Percentiles rank a stretch among this genome's conserved stretches.
Conservation (phyloP, 2,888 invertebrate genomes). For the Linnaemya tessellans region DNA sequence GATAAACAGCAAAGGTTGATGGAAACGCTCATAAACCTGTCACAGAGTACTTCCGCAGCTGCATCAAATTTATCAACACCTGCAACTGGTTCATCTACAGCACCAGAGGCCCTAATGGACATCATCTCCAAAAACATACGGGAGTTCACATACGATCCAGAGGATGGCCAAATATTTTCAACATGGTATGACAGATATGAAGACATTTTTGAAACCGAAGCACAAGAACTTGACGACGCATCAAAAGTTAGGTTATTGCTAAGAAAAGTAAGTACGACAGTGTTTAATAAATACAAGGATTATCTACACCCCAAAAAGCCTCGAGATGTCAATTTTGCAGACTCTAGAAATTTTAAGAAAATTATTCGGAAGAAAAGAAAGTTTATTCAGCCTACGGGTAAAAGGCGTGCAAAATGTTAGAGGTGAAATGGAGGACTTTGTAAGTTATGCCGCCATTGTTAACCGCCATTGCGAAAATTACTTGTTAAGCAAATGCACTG, state of each 20-base stretch:
- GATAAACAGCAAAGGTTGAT: too few species aligned
- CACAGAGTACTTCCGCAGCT: too few species aligned
- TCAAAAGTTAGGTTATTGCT: slow-evolving; percentile 54
- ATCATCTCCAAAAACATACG: slow-evolving; percentile 40
- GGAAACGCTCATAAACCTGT: too few species aligned
- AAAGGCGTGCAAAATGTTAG: slow-evolving; percentile 50
- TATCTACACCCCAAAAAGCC: slow-evolving; percentile 36
- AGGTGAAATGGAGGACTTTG: slow-evolving; percentile 20
- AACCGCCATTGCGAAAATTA: slow-evolving; percentile 66
- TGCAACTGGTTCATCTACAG: too few species aligned
- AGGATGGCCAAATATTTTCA: slow-evolving; percentile 28
- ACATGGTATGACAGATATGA: slow-evolving; percentile 52
- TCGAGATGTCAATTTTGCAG: too few species aligned
- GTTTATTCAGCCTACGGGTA: slow-evolving; percentile 29
- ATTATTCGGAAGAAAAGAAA: too few species aligned
- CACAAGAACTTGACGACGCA: slow-evolving; percentile 48
- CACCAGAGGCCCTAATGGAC: slow-evolving; percentile 30
- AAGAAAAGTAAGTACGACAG: slow-evolving; percentile 7
- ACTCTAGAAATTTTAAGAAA: too few species aligned
- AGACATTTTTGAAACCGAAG: slow-evolving; percentile 37
- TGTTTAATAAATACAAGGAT: too few species aligned
- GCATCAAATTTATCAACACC: too few species aligned
- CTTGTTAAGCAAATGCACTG: slow-evolving; percentile 22
- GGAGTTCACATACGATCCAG: slow-evolving; percentile 34
- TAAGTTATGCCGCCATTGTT: too few species aligned